phyloP scores from a whole-genome alignment of 2,113 vertebrate genomes.

The Barnardius zonarius region DNA sequence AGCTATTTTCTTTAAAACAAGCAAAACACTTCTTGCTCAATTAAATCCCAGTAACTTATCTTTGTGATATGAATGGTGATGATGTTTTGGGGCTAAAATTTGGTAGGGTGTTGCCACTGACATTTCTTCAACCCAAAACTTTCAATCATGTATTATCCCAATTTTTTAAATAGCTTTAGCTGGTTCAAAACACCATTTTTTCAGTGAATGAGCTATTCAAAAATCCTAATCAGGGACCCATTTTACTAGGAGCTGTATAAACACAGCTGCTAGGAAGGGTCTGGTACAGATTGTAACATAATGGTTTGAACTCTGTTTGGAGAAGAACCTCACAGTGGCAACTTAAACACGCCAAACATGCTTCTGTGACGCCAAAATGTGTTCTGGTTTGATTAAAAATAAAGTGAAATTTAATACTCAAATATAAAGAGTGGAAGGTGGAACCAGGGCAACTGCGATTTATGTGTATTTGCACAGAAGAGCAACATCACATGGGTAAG shows the following conservation, averaged over 20 bases:
- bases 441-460: not conserved
- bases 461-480: not conserved
- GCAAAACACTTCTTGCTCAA: not conserved
- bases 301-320: constrained; percentile 31
- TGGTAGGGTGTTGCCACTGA: constrained; percentile 20
- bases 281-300: not conserved
- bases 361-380: not conserved
- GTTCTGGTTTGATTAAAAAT: not conserved
- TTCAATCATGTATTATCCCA: constrained; percentile 45
- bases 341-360: constrained; percentile 14
- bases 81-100: constrained; percentile 9
- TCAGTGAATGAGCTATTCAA: constrained; percentile 40
- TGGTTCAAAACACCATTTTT: constrained; percentile 49
- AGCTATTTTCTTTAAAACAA: not conserved
- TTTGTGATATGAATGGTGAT: not conserved
- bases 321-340: constrained; percentile 12
- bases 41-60: not conserved
- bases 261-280: constrained; percentile 55
- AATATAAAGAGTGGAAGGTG: not conserved
- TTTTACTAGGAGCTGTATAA: constrained; percentile 47
- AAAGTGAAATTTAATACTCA: not conserved
- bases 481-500: not conserved
- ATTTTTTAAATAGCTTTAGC: constrained; percentile 38
- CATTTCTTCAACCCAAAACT: constrained; percentile 22
- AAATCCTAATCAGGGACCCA: constrained; percentile 45